These are phyloP conservation scores for Myzus persicae DNA, from an alignment of 1,140 invertebrate species.

Conservation along the genomic window DNA sequence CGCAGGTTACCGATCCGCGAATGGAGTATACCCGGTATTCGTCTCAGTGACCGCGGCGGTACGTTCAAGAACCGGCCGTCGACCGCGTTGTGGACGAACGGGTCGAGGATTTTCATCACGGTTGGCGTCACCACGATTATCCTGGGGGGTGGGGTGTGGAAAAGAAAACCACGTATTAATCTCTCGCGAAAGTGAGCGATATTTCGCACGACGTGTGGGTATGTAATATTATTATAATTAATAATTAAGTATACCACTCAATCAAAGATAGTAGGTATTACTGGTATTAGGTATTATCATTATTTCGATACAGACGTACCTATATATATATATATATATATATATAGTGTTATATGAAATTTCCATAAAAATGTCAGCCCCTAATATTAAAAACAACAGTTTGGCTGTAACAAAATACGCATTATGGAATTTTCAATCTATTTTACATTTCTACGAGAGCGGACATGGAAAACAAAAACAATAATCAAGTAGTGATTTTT, in stretches of 20 bases:
- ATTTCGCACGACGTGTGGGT: neutral
- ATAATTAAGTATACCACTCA: too few species aligned
- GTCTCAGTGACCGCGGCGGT: neutral
- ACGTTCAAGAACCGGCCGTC: neutral
- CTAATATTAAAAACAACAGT: too few species aligned
- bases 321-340: too few species aligned
- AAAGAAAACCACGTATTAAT: neutral
- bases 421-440: neutral
- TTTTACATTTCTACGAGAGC: neutral
- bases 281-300: too few species aligned
- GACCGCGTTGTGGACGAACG: neutral
- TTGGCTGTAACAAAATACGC: too few species aligned
- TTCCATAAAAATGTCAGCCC: too few species aligned
- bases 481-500: neutral
- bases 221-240: neutral
- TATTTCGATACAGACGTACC: too few species aligned
- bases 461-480: neutral
- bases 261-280: too few species aligned
- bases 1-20: constrained; percentile 61
- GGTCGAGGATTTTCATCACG: constrained; percentile 16
- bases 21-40: neutral
- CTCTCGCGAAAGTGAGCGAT: neutral
- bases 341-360: too few species aligned
- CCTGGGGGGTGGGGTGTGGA: neutral
- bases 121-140: constrained; percentile 31